A percentile compares a stretch with the other conserved stretches of the same genome.
These are phyloP conservation scores for Poeciliopsis infans DNA, from an alignment of 2,797 vertebrate genomes.

Conservation along the genomic window DNA sequence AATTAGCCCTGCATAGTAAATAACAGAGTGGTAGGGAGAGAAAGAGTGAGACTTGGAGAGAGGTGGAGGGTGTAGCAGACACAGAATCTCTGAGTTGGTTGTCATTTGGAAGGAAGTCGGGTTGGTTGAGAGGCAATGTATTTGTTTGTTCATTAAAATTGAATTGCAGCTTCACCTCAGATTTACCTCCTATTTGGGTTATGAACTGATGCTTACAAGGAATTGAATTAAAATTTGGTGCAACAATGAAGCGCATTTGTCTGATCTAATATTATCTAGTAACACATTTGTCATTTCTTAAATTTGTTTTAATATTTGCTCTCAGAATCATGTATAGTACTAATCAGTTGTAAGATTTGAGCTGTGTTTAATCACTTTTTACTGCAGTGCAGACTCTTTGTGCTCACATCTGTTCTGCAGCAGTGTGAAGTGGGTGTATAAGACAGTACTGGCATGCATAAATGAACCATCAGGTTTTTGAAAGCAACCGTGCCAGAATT, in stretches of 20 bases:
- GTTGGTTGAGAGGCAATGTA: slow-evolving; percentile 66
- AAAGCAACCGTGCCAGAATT: slow-evolving; percentile 65
- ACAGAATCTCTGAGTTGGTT: slow-evolving; percentile 71
- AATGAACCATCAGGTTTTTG: slow-evolving; percentile 69
- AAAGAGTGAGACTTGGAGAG: slow-evolving; percentile 51
- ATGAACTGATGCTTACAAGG: slow-evolving; percentile 28
- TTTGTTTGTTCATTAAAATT: slow-evolving; percentile 79
- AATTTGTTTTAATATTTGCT: background rate
- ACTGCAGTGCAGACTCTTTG: slow-evolving; percentile 38
- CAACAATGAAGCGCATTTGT: slow-evolving; percentile 1
- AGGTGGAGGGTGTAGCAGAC: slow-evolving; percentile 51
- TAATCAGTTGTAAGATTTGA: slow-evolving; percentile 16
- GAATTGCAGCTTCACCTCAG: slow-evolving; percentile 59
- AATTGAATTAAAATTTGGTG: slow-evolving; percentile 28
- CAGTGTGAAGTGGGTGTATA: slow-evolving; percentile 44
- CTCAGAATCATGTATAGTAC: background rate
- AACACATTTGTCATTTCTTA: slow-evolving; percentile 24
- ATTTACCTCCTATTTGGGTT: slow-evolving; percentile 39
- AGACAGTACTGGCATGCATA: slow-evolving; percentile 70
- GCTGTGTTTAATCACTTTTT: slow-evolving; percentile 31
- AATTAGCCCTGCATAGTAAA: slow-evolving; percentile 89
- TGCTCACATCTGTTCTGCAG: slow-evolving; percentile 51
- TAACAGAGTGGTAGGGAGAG: slow-evolving; percentile 69
- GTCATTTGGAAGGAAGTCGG: slow-evolving; percentile 79
- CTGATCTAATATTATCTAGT: slow-evolving; percentile 36